A percentile compares a stretch with the other conserved stretches of the same genome.
These are phyloP conservation scores for Plotosus lineatus DNA, from an alignment of 2,113 vertebrate genomes.

Conservation along the genomic window DNA sequence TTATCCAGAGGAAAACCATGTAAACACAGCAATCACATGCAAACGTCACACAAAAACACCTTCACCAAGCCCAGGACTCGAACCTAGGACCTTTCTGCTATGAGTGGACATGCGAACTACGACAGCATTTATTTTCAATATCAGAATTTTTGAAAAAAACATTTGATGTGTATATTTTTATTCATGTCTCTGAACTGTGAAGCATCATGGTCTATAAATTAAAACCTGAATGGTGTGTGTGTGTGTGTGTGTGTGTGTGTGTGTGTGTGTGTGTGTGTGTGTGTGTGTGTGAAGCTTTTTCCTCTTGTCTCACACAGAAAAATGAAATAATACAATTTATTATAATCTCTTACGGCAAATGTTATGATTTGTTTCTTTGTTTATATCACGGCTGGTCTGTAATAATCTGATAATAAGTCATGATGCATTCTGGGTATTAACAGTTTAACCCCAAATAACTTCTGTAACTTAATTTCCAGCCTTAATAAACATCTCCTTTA, in stretches of 20 bases:
- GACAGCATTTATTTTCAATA: too few relatives aligned
- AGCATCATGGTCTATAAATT: background rate
- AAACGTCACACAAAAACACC: too few relatives aligned
- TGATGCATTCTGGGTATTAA: slow-evolving; percentile 65
- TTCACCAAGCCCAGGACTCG: too few relatives aligned
- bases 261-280: too few relatives aligned
- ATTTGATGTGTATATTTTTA: too few relatives aligned
- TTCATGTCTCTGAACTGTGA: background rate
- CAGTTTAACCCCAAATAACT: slow-evolving; percentile 58
- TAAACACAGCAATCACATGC: too few relatives aligned
- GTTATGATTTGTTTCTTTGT: background rate
- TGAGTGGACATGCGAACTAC: too few relatives aligned
- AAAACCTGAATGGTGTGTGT: too few relatives aligned
- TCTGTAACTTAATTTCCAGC: background rate
- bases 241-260: too few relatives aligned
- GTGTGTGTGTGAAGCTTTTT: background rate
- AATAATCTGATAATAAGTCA: slow-evolving; percentile 61
- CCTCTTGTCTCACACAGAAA: background rate
- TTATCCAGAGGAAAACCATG: too few relatives aligned
- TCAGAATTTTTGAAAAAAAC: too few relatives aligned
- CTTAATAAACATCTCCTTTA: background rate
- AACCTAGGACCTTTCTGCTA: too few relatives aligned
- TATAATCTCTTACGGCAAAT: background rate
- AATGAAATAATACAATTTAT: background rate
- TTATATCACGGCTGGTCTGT: slow-evolving; percentile 22